phyloP scores from a whole-genome alignment of 1,140 invertebrate genomes.

The Plectrocnemia conspersa region DNA sequence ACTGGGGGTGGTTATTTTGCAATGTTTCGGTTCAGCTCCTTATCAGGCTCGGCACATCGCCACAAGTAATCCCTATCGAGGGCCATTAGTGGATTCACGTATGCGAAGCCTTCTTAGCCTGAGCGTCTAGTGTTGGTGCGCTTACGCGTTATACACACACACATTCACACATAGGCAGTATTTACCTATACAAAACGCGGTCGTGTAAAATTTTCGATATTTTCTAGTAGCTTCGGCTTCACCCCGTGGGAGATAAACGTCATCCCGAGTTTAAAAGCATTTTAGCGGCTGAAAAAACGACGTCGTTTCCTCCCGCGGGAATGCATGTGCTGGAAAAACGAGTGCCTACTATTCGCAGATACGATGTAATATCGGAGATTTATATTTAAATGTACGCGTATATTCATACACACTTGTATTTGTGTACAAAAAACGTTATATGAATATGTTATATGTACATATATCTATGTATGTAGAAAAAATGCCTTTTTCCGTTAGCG shows the following conservation, averaged over 20 bases:
- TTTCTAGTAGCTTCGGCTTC: slow-evolving; percentile 15
- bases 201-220: slow-evolving; percentile 21
- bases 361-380: neutral
- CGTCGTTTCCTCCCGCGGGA: slow-evolving; percentile 13
- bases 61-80: slow-evolving; percentile 26
- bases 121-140: neutral
- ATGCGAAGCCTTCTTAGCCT: slow-evolving; percentile 19
- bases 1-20: neutral
- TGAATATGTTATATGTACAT: too few species aligned
- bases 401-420: too few species aligned
- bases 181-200: neutral
- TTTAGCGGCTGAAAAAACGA: slow-evolving; percentile 27
- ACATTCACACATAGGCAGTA: slow-evolving; percentile 3
- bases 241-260: slow-evolving; percentile 31
- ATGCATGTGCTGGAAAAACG: neutral
- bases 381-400: too few species aligned
- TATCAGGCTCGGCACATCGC: slow-evolving; percentile 7
- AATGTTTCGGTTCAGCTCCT: neutral
- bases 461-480: too few species aligned
- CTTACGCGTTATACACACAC: neutral
- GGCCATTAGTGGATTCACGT: slow-evolving; percentile 27
- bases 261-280: slow-evolving; percentile 33
- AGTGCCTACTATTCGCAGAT: neutral
- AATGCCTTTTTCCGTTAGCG: too few species aligned
- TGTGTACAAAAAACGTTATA: too few species aligned